Evolutionary conservation across 1,140 invertebrate genomes (phyloP).

Genomic region (Aricia agestis): DNA sequence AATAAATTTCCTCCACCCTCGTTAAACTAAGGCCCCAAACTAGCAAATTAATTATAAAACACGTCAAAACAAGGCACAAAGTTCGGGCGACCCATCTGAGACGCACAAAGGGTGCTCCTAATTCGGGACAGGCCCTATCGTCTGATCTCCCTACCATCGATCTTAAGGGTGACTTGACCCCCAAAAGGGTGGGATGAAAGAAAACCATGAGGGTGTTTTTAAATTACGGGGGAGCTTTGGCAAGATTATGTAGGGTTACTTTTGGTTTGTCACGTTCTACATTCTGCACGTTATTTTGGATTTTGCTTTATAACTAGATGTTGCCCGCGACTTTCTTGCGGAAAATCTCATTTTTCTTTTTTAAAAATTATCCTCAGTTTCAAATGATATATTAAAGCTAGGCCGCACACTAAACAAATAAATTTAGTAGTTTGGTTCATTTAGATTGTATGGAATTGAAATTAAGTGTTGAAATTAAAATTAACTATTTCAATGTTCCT

Average conservation of each 20-base stretch:
- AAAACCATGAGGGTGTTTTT: constrained; percentile 53
- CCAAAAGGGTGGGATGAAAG: constrained; percentile 51
- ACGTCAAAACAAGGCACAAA: constrained; percentile 69
- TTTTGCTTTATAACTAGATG: background rate
- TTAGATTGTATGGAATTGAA: too few relatives aligned
- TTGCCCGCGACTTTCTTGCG: too few relatives aligned
- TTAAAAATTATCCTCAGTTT: too few relatives aligned
- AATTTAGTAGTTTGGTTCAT: too few relatives aligned
- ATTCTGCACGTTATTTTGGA: constrained; percentile 33
- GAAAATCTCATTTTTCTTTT: too few relatives aligned
- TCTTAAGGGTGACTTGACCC: constrained; percentile 73
- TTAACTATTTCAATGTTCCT: too few relatives aligned
- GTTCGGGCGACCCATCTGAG: constrained; percentile 61
- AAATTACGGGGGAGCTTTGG: constrained; percentile 37
- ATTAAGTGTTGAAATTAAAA: too few relatives aligned
- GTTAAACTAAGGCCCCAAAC: constrained; percentile 67
- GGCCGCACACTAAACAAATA: too few relatives aligned
- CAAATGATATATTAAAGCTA: too few relatives aligned
- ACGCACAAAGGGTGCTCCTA: constrained; percentile 64
- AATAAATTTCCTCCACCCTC: constrained; percentile 59
- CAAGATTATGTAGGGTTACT: constrained; percentile 60
- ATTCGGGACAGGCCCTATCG: constrained; percentile 52
- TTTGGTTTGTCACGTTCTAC: constrained; percentile 57
- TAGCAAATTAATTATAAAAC: constrained; percentile 75
- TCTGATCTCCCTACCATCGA: constrained; percentile 68